Base-by-base conservation (phyloP, 2,797 vertebrate genomes). In the Onychomys leucogaster region DNA sequence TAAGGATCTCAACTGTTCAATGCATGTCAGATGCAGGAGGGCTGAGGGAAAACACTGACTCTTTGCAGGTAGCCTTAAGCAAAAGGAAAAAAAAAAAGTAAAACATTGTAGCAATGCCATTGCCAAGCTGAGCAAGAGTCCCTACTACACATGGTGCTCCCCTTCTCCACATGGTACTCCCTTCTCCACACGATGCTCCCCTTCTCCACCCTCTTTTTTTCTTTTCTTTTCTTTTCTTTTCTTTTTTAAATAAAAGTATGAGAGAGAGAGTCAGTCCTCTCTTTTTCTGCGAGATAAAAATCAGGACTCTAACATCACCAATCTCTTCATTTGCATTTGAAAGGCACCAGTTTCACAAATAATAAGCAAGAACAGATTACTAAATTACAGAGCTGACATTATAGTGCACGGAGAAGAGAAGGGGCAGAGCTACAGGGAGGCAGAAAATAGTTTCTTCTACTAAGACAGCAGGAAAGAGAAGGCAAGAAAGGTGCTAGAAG, bases 391-490 rank as follows among this genome's bases (percentile, higher is more conserved):
- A 41, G 23, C 77, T 96, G 94, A 95, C 93, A 86, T 11, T 55
- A 77, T 5, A 81, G 63, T 52, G 25, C 17, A 13, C 0, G 0
- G 63, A 88, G 83, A 95, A 89, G 71, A 84, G n/a, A 88, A 57
- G 19, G 11, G 84, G 67, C 2, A 34, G 91, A 83, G 61, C 71
- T 37, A 46, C 85, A 32, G 7, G 3, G n/a, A 76, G 16, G 65
- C 78, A 94, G 78, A 90, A 76, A 88, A 83, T 87, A 71, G 77
- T 86, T 94, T 83, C 73, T 95, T 69, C 87, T 89, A 71, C 76
- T 87, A 71, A 92, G 61, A 81, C 95, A 65, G 63, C 92, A 96
- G 52, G n/a, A 92, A 95, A 94, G 67, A 92, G 95, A 97, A 96
- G 90, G 89, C 92, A 95, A 94, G 96, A 92, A 95, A 94, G 73